Percentiles rank a stretch among this genome's conserved stretches.
phyloP scores from a whole-genome alignment of 2,888 invertebrate species.

The Coelinius sp. region DNA sequence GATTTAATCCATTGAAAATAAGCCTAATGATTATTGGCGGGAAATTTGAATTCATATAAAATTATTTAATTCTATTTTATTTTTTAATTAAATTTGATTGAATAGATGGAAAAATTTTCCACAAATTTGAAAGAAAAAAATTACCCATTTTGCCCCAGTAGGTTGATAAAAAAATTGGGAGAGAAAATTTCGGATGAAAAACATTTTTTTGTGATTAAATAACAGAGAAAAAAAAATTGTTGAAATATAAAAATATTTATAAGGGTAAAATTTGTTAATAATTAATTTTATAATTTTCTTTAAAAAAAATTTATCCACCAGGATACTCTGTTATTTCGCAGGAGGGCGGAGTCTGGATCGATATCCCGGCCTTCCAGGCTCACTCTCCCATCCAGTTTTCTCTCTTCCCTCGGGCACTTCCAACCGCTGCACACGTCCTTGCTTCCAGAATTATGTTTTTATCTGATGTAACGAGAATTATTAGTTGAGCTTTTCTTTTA shows the following conservation, averaged over 20 bases:
- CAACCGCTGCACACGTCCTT: conserved; percentile 1
- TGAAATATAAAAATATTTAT: neutral
- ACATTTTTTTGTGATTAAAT: no score
- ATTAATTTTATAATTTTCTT: neutral
- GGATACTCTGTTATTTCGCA: conserved; percentile 4
- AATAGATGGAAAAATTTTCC: neutral
- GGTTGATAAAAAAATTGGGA: no score
- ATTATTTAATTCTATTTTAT: no score
- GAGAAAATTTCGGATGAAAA: no score
- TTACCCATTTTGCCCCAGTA: neutral
- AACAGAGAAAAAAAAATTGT: neutral
- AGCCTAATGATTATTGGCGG: neutral
- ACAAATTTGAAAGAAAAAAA: neutral
- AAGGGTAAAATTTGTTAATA: neutral
- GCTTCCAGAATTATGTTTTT: conserved; percentile 13
- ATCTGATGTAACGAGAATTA: conserved; percentile 16
- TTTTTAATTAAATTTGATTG: no score
- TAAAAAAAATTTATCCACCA: conserved; percentile 2
- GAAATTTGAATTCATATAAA: neutral
- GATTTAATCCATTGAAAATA: neutral
- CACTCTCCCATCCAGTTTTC: neutral
- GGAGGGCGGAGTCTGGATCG: conserved; percentile 34
- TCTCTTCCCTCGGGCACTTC: neutral
- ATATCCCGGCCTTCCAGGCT: conserved; percentile 16
- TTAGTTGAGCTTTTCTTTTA: neutral